These are phyloP conservation scores for Tenebrio molitor DNA, from an alignment of 1,140 invertebrate genomes.

Conservation along the genomic window DNA sequence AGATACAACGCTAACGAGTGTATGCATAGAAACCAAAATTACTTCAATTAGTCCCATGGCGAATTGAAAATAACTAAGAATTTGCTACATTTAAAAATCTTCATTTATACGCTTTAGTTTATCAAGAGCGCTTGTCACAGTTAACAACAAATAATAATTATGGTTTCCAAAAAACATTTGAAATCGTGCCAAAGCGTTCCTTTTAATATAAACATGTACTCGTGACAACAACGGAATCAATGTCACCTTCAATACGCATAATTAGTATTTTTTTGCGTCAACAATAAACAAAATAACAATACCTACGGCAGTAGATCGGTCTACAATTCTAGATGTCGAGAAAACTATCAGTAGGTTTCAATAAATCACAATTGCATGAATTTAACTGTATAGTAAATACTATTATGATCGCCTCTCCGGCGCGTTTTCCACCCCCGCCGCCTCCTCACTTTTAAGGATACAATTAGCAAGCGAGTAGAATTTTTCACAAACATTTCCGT, in stretches of 20 bases:
- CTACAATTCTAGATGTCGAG: no score
- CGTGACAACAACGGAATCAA: conserved; percentile 45
- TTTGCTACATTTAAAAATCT: conserved; percentile 5
- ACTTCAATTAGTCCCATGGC: no score
- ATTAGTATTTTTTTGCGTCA: conserved; percentile 38
- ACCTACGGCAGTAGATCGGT: no score
- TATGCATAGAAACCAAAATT: neutral
- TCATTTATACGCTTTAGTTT: conserved; percentile 4
- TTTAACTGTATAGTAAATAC: no score
- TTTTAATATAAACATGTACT: conserved; percentile 43
- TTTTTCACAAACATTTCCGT: conserved; percentile 26
- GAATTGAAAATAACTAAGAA: neutral
- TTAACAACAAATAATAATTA: conserved; percentile 41
- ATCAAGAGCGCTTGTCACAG: conserved; percentile 22
- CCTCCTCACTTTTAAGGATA: conserved; percentile 27
- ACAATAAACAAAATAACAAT: neutral
- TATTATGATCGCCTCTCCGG: neutral
- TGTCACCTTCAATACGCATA: conserved; percentile 49
- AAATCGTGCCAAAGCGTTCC: conserved; percentile 46
- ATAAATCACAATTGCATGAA: no score
- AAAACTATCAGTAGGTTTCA: no score
- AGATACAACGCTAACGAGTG: conserved; percentile 19
- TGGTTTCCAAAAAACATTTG: conserved; percentile 48
- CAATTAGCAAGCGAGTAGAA: conserved; percentile 15
- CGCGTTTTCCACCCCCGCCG: conserved; percentile 1